Evolutionary conservation across 2,888 invertebrate genomes (phyloP).

Genomic region (Rhopalosiphum nymphaeae): DNA sequence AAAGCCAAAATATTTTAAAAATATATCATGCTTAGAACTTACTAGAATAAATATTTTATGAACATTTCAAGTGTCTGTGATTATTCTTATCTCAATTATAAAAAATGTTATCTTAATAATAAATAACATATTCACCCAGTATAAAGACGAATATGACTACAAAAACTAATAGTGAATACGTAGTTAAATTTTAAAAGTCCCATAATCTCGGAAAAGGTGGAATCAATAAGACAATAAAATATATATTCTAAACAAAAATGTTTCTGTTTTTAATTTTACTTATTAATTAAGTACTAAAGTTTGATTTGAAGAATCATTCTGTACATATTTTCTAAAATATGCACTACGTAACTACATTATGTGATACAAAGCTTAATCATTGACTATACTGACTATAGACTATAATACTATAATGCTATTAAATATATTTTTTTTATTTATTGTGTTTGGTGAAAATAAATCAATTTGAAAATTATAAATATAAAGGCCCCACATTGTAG

Average conservation of each 20-base stretch:
- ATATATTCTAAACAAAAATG: neutral
- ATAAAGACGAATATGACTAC: neutral
- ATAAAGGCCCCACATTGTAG: neutral
- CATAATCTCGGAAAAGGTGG: neutral
- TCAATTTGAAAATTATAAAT: neutral
- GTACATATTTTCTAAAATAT: neutral
- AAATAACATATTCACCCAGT: neutral
- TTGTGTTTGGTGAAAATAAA: neutral
- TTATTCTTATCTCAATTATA: neutral
- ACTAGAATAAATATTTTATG: neutral
- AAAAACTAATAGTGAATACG: neutral
- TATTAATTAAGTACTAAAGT: neutral
- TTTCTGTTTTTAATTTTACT: neutral
- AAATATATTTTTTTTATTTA: neutral
- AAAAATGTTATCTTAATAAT: neutral
- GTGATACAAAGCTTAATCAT: neutral
- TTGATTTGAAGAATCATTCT: neutral
- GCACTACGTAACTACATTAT: neutral
- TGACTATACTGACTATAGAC: no score
- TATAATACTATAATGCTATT: neutral
- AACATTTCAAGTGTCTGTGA: neutral
- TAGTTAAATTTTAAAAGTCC: neutral
- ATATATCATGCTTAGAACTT: neutral
- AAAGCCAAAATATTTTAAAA: neutral
- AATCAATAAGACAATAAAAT: neutral